phyloP scores from a whole-genome alignment of 2,888 invertebrate genomes.

The Drosophila rubida region DNA sequence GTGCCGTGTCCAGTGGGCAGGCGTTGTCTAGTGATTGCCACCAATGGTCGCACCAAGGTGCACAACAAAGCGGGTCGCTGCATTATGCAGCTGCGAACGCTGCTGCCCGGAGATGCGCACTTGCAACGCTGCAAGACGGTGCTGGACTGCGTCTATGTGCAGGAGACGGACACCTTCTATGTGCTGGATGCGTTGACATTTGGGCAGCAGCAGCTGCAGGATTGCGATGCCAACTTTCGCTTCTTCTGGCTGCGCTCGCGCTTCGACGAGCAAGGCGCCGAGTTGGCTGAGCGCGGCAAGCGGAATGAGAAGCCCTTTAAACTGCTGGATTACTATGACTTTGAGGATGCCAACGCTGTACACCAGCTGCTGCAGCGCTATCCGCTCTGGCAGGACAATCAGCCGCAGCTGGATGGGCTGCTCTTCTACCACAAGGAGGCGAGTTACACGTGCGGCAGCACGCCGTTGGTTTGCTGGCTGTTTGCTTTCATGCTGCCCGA shows the following conservation, averaged over 20 bases:
- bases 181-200: conserved; percentile 89
- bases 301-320: conserved; percentile 70
- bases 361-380: conserved; percentile 68
- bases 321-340: conserved; percentile 70
- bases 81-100: conserved; percentile 85
- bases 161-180: conserved; percentile 87
- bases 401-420: conserved; percentile 91
- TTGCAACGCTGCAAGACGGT: conserved; percentile 83
- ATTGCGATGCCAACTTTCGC: conserved; percentile 89
- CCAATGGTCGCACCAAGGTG: conserved; percentile 88
- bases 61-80: conserved; percentile 89
- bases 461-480: conserved; percentile 96
- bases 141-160: conserved; percentile 93
- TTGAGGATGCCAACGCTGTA: conserved; percentile 70
- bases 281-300: conserved; percentile 36
- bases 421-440: conserved; percentile 95
- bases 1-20: conserved; percentile 94
- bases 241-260: conserved; percentile 93
- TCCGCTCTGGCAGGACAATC: conserved; percentile 82
- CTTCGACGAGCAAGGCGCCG: conserved; percentile 86
- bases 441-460: conserved; percentile 91
- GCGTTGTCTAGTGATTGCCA: conserved; percentile 92
- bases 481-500: conserved; percentile 95
- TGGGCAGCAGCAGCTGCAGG: conserved; percentile 77
- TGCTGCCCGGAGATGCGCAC: conserved; percentile 78